These are phyloP conservation scores for Sclerurus mexicanus DNA, from an alignment of 2,113 vertebrate species.

Conservation along the genomic window DNA sequence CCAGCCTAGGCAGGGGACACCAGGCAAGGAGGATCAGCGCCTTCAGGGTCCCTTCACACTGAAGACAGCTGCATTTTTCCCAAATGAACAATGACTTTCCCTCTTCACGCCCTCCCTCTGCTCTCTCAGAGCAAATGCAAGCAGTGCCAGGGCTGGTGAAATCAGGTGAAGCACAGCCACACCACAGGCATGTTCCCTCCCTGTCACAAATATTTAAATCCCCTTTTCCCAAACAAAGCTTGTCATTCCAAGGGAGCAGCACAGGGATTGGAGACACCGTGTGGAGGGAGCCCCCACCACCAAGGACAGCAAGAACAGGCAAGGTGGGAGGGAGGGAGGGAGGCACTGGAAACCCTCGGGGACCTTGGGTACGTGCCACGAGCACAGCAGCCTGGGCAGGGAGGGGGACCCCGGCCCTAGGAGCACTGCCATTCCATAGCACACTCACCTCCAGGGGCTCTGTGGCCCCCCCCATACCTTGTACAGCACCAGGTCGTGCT, in stretches of 20 bases:
- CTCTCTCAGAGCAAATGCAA: background rate
- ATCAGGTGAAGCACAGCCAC: background rate
- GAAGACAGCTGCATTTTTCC: fast-evolving
- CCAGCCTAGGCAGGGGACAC: fast-evolving
- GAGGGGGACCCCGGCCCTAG: fast-evolving
- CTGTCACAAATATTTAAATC: background rate
- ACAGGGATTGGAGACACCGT: fast-evolving
- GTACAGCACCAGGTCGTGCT: slow-evolving; percentile 60
- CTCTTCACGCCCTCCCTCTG: background rate
- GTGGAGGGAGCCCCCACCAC: background rate
- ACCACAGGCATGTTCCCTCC: background rate
- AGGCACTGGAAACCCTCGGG: background rate
- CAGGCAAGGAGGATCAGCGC: fast-evolving
- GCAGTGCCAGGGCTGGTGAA: background rate
- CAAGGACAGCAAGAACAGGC: background rate
- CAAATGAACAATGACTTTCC: background rate
- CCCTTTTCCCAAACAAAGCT: background rate
- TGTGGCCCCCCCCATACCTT: background rate
- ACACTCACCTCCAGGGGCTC: fast-evolving
- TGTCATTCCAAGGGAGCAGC: background rate
- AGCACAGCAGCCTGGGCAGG: fast-evolving
- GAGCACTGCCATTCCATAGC: too few relatives aligned
- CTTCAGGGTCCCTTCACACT: background rate
- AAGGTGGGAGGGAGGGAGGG: background rate
- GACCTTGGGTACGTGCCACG: background rate